phyloP scores from a whole-genome alignment of 2,113 vertebrate species.

The Sinocyclocheilus grahami region DNA sequence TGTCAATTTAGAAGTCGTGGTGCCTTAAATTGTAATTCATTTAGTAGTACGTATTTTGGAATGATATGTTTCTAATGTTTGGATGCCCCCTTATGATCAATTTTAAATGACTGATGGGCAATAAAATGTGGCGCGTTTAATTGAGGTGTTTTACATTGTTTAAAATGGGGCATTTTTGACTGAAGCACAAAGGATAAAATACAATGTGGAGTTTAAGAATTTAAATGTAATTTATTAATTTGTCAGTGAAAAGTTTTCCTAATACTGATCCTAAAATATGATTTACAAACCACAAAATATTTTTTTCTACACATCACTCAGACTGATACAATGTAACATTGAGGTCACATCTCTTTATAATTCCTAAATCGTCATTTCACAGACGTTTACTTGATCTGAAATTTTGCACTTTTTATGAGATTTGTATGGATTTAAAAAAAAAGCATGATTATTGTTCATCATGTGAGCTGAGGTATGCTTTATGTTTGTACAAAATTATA shows the following conservation, averaged over 20 bases:
- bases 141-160: background rate
- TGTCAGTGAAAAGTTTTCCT: background rate
- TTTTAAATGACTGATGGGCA: background rate
- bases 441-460: conserved; percentile 1
- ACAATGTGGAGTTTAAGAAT: background rate
- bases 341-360: background rate
- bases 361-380: background rate
- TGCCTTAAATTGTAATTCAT: background rate
- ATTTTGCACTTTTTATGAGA: conserved; percentile 26
- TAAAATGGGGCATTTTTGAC: background rate
- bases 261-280: background rate
- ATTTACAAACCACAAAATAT: background rate
- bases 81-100: background rate
- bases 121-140: background rate
- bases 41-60: background rate
- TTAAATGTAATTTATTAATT: background rate
- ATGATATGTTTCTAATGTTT: background rate
- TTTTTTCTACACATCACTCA: conserved; percentile 1
- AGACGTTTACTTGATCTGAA: background rate
- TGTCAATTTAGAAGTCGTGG: background rate
- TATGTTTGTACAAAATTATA: conserved; percentile 44
- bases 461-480: conserved; percentile 13
- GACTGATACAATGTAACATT: background rate
- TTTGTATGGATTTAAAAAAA: background rate
- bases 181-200: background rate